These are phyloP conservation scores for Julus scandinavius DNA, from an alignment of 2,888 invertebrate species.

Conservation along the genomic window DNA sequence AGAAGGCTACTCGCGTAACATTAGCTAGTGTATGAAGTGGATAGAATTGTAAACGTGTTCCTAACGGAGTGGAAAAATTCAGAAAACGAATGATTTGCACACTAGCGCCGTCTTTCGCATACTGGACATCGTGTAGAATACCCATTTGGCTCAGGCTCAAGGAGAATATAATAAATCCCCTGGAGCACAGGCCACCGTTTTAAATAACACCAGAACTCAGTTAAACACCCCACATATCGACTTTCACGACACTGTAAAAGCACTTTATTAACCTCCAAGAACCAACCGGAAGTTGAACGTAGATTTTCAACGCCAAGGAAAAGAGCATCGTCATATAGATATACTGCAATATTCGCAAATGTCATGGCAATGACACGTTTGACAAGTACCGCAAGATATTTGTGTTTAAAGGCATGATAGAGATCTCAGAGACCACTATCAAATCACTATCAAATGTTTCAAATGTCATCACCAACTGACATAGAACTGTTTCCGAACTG, in stretches of 20 bases:
- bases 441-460: not conserved
- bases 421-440: not conserved
- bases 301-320: not conserved
- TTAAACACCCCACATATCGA: constrained; percentile 14
- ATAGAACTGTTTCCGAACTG: no score
- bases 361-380: not conserved
- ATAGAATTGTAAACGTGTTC: constrained; percentile 16
- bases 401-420: not conserved
- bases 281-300: constrained; percentile 14
- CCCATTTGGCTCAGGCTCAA: constrained; percentile 26
- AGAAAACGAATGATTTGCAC: not conserved
- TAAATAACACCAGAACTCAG: not conserved
- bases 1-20: not conserved
- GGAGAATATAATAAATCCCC: not conserved
- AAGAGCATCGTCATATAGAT: not conserved
- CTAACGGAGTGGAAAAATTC: not conserved
- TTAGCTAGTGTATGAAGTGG: not conserved
- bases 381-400: not conserved
- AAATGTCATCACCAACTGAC: no score
- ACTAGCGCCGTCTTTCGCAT: not conserved
- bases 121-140: not conserved
- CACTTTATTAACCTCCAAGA: constrained; percentile 36
- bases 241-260: constrained; percentile 39
- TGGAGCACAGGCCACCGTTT: constrained; percentile 13
- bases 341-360: not conserved